Evolutionary conservation across 1,140 invertebrate genomes (phyloP).

Genomic region (Formica selysi): DNA sequence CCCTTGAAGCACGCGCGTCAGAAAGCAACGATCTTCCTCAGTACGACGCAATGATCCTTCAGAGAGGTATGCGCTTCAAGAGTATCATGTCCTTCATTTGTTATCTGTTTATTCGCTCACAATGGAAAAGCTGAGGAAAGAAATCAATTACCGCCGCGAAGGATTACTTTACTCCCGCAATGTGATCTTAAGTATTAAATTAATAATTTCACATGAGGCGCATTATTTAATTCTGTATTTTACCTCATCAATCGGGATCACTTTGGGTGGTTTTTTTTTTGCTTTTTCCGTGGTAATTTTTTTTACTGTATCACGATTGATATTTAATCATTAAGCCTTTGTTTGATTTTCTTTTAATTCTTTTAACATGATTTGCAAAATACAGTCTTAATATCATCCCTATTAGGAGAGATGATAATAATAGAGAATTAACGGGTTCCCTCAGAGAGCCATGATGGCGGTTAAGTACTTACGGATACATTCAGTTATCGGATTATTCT

Average conservation of each 20-base stretch:
- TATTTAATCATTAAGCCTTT: not conserved
- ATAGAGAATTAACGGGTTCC: conserved; percentile 18
- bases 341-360: not conserved
- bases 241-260: no score
- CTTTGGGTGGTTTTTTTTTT: no score
- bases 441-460: not conserved
- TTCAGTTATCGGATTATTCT: conserved; percentile 39
- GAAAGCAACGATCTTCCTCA: conserved; percentile 33
- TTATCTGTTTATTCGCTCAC: not conserved
- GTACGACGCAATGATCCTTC: not conserved
- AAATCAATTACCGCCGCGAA: not conserved
- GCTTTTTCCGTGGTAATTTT: not conserved
- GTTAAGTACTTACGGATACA: conserved; percentile 42
- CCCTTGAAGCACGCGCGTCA: not conserved
- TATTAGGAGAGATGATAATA: not conserved
- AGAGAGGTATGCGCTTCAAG: not conserved
- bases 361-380: no score
- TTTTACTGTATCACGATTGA: not conserved
- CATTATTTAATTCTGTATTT: no score
- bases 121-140: not conserved
- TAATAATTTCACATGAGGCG: not conserved
- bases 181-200: not conserved
- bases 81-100: not conserved
- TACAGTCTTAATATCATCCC: not conserved
- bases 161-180: not conserved